Percentiles rank a stretch among this genome's conserved stretches.
These are phyloP conservation scores for Pemphigus obesinymphae DNA, from an alignment of 1,140 invertebrate species.

Conservation along the genomic window DNA sequence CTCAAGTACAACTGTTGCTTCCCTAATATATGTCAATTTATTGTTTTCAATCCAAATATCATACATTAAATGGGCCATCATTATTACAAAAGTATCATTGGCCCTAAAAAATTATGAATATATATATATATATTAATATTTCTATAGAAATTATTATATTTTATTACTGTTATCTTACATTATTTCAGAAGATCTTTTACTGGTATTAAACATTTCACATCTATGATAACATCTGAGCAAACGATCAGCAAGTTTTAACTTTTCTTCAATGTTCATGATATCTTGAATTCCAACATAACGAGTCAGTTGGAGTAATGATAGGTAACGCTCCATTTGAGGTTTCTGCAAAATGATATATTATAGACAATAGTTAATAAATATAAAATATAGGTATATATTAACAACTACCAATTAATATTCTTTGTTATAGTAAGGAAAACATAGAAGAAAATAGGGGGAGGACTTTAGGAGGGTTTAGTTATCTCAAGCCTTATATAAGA, in stretches of 20 bases:
- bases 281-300: conserved; percentile 63
- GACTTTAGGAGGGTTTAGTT: no score
- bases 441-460: no score
- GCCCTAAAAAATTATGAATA: conserved; percentile 31
- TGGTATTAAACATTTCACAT: conserved; percentile 35
- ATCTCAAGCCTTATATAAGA: no score
- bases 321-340: conserved; percentile 65
- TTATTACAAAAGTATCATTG: conserved; percentile 68
- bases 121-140: not conserved
- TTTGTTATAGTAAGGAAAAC: no score
- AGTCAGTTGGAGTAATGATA: conserved; percentile 64
- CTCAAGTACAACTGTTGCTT: conserved; percentile 65
- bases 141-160: not conserved
- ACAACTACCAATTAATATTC: no score
- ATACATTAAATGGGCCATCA: conserved; percentile 72
- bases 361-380: not conserved
- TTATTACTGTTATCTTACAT: not conserved
- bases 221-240: conserved; percentile 24
- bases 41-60: conserved; percentile 61
- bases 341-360: conserved; percentile 4
- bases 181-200: conserved; percentile 34
- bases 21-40: conserved; percentile 58
- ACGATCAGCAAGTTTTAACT: conserved; percentile 49
- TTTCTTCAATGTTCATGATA: conserved; percentile 52
- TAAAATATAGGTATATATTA: not conserved